These are phyloP conservation scores for Xestobium rufovillosum DNA, from an alignment of 2,888 invertebrate genomes.

Conservation along the genomic window DNA sequence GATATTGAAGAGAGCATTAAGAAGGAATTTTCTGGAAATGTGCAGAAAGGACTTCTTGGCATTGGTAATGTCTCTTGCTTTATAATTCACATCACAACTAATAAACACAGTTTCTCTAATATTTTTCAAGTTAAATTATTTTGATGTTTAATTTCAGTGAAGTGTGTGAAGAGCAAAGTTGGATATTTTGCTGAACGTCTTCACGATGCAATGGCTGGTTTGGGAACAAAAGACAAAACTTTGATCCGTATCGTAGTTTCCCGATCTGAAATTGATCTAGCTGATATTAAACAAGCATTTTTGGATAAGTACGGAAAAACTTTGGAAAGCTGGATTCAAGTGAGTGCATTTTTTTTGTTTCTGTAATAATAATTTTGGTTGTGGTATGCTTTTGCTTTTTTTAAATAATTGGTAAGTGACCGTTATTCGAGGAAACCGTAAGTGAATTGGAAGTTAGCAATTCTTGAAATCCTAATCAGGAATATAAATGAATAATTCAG, in stretches of 20 bases:
- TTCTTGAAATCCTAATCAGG: too few species aligned
- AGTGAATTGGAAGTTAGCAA: too few species aligned
- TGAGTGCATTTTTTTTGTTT: constrained; percentile 46
- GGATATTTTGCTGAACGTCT: constrained; percentile 88
- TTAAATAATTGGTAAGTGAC: too few species aligned
- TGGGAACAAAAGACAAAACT: constrained; percentile 86
- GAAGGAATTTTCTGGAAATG: constrained; percentile 80
- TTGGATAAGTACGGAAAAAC: constrained; percentile 72
- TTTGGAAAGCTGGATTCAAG: constrained; percentile 78
- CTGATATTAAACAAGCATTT: constrained; percentile 88
- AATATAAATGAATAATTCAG: too few species aligned
- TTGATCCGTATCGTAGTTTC: constrained; percentile 87
- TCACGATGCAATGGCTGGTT: constrained; percentile 83
- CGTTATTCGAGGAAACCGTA: too few species aligned
- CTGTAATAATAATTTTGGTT: constrained; percentile 12
- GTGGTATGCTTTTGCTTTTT: too few species aligned
- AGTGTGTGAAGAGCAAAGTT: constrained; percentile 84
- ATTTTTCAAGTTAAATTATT: constrained; percentile 1
- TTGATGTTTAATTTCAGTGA: constrained; percentile 50
- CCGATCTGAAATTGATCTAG: constrained; percentile 85
- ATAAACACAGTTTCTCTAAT: constrained; percentile 4
- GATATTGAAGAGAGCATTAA: constrained; percentile 80
- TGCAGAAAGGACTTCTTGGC: constrained; percentile 79
- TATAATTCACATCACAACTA: constrained; percentile 1
- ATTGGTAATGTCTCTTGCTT: constrained; percentile 57